Conservation (phyloP, 2,888 invertebrate genomes). For the Tineola bisselliella region DNA sequence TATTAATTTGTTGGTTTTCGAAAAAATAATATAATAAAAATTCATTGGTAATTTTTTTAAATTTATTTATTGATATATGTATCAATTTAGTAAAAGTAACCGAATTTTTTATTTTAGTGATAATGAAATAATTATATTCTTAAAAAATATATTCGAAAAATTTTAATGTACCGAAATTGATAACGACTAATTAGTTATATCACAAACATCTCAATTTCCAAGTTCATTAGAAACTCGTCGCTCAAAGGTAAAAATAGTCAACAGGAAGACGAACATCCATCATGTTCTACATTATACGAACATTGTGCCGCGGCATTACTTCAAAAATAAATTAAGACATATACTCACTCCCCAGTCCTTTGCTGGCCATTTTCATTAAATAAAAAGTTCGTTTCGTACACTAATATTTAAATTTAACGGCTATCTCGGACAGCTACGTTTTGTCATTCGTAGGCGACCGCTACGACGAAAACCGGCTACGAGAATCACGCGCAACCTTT, state of each 20-base stretch:
- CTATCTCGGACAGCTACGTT: background rate
- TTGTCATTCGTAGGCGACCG: background rate
- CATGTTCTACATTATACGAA: background rate
- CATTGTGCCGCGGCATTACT: no score
- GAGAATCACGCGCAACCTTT: constrained; percentile 26
- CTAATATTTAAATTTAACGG: background rate
- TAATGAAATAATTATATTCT: no score
- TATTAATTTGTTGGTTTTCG: no score
- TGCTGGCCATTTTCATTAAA: background rate
- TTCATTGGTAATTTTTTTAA: no score
- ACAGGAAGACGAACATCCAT: background rate
- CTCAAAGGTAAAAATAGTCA: background rate
- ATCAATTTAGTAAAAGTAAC: no score
- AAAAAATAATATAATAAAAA: no score
- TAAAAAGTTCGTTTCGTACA: background rate
- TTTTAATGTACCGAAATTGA: no score
- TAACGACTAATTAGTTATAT: background rate
- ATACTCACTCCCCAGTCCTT: background rate
- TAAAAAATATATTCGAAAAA: no score
- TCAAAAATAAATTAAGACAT: background rate
- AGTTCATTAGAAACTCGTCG: background rate
- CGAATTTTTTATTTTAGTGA: no score
- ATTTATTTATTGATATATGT: no score
- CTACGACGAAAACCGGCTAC: constrained; percentile 26
- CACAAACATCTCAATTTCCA: background rate